Base-by-base conservation (phyloP, 2,888 invertebrate species). In the Macrophya annulata region DNA sequence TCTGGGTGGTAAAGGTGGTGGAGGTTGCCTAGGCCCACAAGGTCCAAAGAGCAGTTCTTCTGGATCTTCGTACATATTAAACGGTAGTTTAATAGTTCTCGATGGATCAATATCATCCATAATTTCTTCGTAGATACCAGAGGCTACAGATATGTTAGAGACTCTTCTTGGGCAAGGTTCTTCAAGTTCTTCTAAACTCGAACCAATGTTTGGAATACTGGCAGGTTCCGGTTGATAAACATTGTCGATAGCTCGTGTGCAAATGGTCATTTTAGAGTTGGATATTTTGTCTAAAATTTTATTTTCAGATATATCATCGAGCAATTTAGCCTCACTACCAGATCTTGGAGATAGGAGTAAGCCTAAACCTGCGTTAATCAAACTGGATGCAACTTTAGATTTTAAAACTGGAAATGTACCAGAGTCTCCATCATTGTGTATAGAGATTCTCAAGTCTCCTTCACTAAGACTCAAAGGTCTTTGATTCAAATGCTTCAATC, bases 71-170 rank as follows among this genome's bases (percentile, higher is more conserved):
- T 94, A 94, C 37, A 93, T 91, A 86, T 94, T 93, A 81, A 87
- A 86, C 40, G 88, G 86, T 40, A 85, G 88, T 89, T 77, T 85
- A 45, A 79, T 68, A 9, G 79, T 81, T 68, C 77, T 68, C 10
- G 79, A 40, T 9, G 81, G 82, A 17, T 87, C 71, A 9, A 84
- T 88, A 31, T 90, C 89, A 9, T 96, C 96, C 0, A 95, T 92
- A 87, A 96, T 96, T 93, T 96, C 96, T 90, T 96, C 96, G 92
- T 96, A 96, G 88, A 96, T 95, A 71, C 96, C 96, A 0, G 96
- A 96, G 31, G 96, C 94, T 4, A 95, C 90, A 0, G 96, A 96
- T 72, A 94, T 93, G 43, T 95, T 94, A 0, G 96, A 96, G 86
- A 94, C 93, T 6, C 95, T 94, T 0, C 95, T 94, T 0, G 93